Percentiles rank a stretch among this genome's conserved stretches.
phyloP scores from a whole-genome alignment of 2,113 vertebrate species.

The Planiliza haematocheilus region DNA sequence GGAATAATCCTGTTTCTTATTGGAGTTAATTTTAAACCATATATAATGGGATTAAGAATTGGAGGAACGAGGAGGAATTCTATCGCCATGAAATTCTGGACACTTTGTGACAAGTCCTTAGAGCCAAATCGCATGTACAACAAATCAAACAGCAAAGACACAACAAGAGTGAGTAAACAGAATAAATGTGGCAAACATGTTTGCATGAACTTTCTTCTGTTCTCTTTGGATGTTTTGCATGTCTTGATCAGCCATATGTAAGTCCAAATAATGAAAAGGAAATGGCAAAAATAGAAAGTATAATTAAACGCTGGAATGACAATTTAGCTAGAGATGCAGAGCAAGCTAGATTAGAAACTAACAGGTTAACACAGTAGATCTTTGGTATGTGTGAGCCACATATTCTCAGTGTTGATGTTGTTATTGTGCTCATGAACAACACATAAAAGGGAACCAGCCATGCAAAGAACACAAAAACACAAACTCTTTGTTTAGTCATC shows the following conservation, averaged over 20 bases:
- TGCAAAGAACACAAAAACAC: neutral
- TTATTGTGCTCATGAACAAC: neutral
- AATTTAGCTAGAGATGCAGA: neutral
- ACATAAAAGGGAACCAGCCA: neutral
- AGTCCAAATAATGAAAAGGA: neutral
- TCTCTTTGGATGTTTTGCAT: neutral
- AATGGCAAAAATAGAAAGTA: neutral
- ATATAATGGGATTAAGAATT: slow-evolving; percentile 12
- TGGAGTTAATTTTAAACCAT: slow-evolving; percentile 9
- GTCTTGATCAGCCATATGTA: slow-evolving; percentile 14
- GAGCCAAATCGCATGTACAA: slow-evolving; percentile 13
- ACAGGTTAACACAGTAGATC: slow-evolving; percentile 4
- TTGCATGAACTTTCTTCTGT: slow-evolving; percentile 19
- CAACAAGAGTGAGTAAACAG: neutral
- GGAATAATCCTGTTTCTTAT: slow-evolving; percentile 4
- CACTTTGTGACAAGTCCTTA: neutral
- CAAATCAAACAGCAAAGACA: neutral
- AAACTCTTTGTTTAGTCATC: neutral
- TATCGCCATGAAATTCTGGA: slow-evolving; percentile 18
- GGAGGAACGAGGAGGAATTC: slow-evolving; percentile 22
- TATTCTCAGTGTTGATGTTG: neutral
- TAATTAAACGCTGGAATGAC: neutral
- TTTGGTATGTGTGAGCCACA: slow-evolving; percentile 23
- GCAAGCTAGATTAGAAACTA: slow-evolving; percentile 5
- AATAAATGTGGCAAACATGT: slow-evolving; percentile 42